These are phyloP conservation scores for Branchinecta sandiegonensis DNA, from an alignment of 2,888 invertebrate species.

Conservation along the genomic window DNA sequence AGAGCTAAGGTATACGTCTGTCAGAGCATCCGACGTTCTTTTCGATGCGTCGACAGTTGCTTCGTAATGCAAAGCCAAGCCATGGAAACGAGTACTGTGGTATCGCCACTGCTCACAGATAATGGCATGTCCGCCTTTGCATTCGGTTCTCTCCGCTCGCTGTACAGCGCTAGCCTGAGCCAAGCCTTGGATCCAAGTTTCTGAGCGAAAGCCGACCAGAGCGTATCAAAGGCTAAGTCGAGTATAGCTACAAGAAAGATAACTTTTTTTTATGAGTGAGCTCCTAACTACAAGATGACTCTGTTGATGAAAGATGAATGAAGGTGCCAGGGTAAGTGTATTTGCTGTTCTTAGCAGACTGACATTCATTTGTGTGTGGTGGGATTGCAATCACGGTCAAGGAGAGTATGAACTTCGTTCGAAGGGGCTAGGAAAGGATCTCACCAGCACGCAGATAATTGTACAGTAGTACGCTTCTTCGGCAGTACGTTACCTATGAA, in stretches of 20 bases:
- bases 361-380: no score
- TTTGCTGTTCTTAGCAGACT: no score
- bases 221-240: neutral
- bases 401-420: no score
- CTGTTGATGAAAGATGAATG: slow-evolving; percentile 15
- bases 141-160: slow-evolving; percentile 3
- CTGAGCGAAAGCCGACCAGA: slow-evolving; percentile 15
- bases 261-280: slow-evolving; percentile 10
- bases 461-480: no score
- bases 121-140: slow-evolving; percentile 16
- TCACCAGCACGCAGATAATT: no score
- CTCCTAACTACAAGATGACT: neutral
- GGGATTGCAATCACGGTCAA: no score
- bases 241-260: neutral
- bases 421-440: no score
- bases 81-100: neutral
- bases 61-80: neutral
- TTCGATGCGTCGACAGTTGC: no score
- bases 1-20: no score
- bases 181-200: slow-evolving; percentile 11
- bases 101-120: slow-evolving; percentile 5
- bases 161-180: slow-evolving; percentile 3
- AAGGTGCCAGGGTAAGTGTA: neutral
- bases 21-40: no score
- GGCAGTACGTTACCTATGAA: no score